Evolutionary conservation across 1,140 invertebrate genomes (phyloP), one percentile per base, ranked within the genome.

Genomic region (Berghia stephanieae): DNA sequence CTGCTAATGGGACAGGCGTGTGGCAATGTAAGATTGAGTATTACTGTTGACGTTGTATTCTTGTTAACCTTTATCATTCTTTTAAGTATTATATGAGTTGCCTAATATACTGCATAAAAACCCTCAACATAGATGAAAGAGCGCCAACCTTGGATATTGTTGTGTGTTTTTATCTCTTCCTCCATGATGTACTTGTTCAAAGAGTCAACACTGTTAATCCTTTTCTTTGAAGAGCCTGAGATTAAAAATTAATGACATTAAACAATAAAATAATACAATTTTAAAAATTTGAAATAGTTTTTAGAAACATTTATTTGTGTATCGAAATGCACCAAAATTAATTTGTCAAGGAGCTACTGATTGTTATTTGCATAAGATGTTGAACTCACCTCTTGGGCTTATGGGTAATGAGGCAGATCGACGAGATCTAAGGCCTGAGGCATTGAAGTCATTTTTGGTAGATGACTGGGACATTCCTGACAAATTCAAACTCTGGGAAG

Each of bases 81-180:
- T n/a, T n/a, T n/a, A n/a, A n/a, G n/a, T n/a, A n/a, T n/a, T n/a
- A n/a, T n/a, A n/a, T n/a, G n/a, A n/a, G n/a, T n/a, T n/a, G n/a
- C n/a, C n/a, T n/a, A n/a, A n/a, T n/a, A n/a, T n/a, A n/a, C n/a
- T n/a, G n/a, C n/a, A n/a, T n/a, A n/a, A n/a, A n/a, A n/a, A n/a
- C n/a, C n/a, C n/a, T n/a, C n/a, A n/a, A n/a, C n/a, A n/a, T n/a
- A n/a, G n/a, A n/a, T n/a, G 1, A 43, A 34, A 68, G 68, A 24
- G 24, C 55, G 2, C 78, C 71, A 81, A 87, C 86, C 83, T 40
- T 86, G 78, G 10, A 80, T 79, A 63, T 73, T 76, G 38, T 79
- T 81, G 13, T 57, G 70, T 66, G 85, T 84, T 78, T 83, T 85
- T 42, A 85, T 83, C 8, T 87, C 85, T 44, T 87, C 82, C 57